Conservation (phyloP, 2,797 vertebrate genomes). For the Phrynocephalus forsythii region DNA sequence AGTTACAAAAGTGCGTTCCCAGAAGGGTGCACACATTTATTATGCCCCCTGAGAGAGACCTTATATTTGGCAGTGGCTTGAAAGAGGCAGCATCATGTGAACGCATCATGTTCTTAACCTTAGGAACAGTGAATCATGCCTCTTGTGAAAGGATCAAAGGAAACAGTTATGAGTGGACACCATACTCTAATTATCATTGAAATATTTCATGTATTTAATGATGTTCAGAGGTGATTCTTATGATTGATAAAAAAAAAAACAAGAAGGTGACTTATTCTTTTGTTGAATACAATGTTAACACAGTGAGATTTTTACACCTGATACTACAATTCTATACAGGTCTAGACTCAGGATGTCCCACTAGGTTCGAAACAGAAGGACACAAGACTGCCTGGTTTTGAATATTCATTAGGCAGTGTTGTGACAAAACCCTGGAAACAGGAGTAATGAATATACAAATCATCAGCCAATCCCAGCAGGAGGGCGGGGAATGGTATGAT, state of each 20-base stretch:
- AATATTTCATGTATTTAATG: conserved; percentile 25
- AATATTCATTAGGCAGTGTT: not conserved
- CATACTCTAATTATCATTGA: not conserved
- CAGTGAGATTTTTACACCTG: not conserved
- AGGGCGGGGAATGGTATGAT: too few species aligned
- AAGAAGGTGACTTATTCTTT: conserved; percentile 11
- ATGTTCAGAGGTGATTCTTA: conserved; percentile 6
- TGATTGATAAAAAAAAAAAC: conserved; percentile 7
- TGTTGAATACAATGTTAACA: not conserved
- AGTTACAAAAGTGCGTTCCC: conserved; percentile 29
- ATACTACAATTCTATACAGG: not conserved
- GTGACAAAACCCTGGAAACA: too few species aligned
- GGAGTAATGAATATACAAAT: too few species aligned
- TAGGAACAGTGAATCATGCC: not conserved
- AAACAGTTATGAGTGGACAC: not conserved
- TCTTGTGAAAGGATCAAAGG: not conserved
- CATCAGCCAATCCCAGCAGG: too few species aligned
- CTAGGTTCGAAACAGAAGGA: not conserved
- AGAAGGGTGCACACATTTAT: conserved; percentile 47
- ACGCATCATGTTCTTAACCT: conserved; percentile 14
- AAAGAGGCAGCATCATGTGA: conserved; percentile 14
- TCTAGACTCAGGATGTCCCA: not conserved
- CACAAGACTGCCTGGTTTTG: not conserved
- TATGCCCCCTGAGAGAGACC: conserved; percentile 38
- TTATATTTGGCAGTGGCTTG: conserved; percentile 17